Percentiles rank a stretch among this genome's conserved stretches.
phyloP scores from a whole-genome alignment of 2,888 invertebrate species.

The Nomada goodeniana region DNA sequence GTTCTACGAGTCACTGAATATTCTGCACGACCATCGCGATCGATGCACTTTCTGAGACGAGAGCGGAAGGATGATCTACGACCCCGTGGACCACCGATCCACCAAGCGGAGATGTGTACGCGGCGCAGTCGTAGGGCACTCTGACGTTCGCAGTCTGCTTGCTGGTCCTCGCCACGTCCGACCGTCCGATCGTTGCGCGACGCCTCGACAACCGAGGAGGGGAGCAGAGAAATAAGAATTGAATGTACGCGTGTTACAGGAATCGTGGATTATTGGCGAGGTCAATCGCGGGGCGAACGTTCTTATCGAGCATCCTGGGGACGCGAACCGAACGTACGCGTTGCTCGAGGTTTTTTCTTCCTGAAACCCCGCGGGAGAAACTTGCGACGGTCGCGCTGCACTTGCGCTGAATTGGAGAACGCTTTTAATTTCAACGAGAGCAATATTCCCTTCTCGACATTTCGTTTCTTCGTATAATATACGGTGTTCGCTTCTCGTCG shows the following conservation, averaged over 20 bases:
- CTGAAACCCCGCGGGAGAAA: no score
- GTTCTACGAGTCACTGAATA: background rate
- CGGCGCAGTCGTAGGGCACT: slow-evolving; percentile 72
- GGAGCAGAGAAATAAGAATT: slow-evolving; percentile 42
- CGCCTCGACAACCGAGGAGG: slow-evolving; percentile 44
- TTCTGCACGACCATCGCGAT: background rate
- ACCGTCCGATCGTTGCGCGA: slow-evolving; percentile 61
- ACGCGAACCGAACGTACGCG: background rate
- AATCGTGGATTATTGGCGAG: slow-evolving; percentile 44
- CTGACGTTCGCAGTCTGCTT: slow-evolving; percentile 70
- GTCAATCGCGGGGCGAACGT: background rate
- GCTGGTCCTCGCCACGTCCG: slow-evolving; percentile 66
- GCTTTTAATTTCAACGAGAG: no score
- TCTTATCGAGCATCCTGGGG: slow-evolving; percentile 19
- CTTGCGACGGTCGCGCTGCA: no score
- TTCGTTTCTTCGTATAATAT: no score
- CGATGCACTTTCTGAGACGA: slow-evolving; percentile 10
- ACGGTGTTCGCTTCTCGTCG: no score
- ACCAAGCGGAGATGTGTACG: slow-evolving; percentile 62
- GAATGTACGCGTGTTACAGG: slow-evolving; percentile 31
- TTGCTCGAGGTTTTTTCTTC: background rate
- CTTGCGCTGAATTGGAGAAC: no score
- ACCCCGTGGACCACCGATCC: slow-evolving; percentile 22
- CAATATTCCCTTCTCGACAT: no score
- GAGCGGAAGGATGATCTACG: slow-evolving; percentile 6